These are phyloP conservation scores for Macrophya alboannulata DNA, from an alignment of 2,888 invertebrate species.

Conservation along the genomic window DNA sequence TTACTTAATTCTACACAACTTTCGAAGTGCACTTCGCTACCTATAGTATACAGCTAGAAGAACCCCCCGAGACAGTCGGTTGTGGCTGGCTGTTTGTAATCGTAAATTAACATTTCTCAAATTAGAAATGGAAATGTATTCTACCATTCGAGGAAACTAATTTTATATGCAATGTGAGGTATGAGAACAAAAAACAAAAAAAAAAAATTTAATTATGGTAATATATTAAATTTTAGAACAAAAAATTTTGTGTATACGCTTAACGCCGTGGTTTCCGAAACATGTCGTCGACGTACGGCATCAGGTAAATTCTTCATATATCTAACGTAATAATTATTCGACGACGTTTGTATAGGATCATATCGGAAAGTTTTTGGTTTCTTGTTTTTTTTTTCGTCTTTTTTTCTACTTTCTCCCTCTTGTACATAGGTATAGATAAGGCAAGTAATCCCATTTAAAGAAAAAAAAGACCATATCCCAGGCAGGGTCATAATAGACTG, in stretches of 20 bases:
- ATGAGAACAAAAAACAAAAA: too few relatives aligned
- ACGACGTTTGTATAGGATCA: too few relatives aligned
- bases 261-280: too few relatives aligned
- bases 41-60: neutral
- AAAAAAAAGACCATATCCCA: neutral
- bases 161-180: conserved; percentile 61
- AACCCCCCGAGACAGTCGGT: neutral
- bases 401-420: neutral
- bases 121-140: conserved; percentile 62
- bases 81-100: conserved; percentile 10
- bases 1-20: neutral
- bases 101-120: conserved; percentile 62
- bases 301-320: neutral
- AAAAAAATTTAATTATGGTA: conserved; percentile 61
- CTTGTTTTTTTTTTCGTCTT: neutral
- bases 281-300: neutral
- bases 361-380: too few relatives aligned
- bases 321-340: neutral
- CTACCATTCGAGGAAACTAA: conserved; percentile 57
- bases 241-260: conserved; percentile 29
- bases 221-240: conserved; percentile 37
- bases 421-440: neutral
- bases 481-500: conserved; percentile 11
- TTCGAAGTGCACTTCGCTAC: neutral
- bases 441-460: neutral